Conservation (phyloP, 2,797 vertebrate genomes). For the Sebastes steindachneri region DNA sequence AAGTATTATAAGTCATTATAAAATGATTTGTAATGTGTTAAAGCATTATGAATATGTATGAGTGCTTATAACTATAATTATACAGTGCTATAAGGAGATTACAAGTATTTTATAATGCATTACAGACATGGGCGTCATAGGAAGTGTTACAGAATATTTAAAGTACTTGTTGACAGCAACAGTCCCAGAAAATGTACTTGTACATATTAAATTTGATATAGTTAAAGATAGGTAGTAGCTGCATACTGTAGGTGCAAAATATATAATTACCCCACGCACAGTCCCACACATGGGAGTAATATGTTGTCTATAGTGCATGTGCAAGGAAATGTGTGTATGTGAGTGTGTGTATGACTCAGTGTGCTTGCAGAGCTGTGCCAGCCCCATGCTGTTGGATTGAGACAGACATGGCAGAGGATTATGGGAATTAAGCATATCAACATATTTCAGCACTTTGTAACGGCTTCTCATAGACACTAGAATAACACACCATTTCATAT, state of each 20-base stretch:
- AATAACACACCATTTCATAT: conserved; percentile 69
- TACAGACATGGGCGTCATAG: not conserved
- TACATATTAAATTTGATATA: not conserved
- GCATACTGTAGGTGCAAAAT: not conserved
- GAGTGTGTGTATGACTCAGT: not conserved
- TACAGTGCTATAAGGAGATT: too few relatives aligned
- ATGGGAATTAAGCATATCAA: conserved; percentile 50
- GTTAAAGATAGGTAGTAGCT: not conserved
- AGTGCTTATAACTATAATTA: too few relatives aligned
- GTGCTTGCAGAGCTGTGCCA: conserved; percentile 16
- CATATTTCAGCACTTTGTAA: conserved; percentile 43
- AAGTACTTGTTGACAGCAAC: not conserved
- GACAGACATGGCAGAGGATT: conserved; percentile 48
- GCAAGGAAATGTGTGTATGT: not conserved
- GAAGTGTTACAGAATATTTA: not conserved
- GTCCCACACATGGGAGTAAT: not conserved
- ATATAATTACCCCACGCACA: not conserved
- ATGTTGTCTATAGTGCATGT: not conserved
- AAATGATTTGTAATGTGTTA: not conserved
- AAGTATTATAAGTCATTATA: not conserved
- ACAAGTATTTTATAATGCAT: not conserved
- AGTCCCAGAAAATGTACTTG: not conserved
- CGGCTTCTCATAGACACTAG: conserved; percentile 44
- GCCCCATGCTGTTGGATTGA: conserved; percentile 22
- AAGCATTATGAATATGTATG: too few relatives aligned